Evolutionary conservation across 2,113 vertebrate genomes (phyloP).

Genomic region (Cyphomyrus plagiostoma): DNA sequence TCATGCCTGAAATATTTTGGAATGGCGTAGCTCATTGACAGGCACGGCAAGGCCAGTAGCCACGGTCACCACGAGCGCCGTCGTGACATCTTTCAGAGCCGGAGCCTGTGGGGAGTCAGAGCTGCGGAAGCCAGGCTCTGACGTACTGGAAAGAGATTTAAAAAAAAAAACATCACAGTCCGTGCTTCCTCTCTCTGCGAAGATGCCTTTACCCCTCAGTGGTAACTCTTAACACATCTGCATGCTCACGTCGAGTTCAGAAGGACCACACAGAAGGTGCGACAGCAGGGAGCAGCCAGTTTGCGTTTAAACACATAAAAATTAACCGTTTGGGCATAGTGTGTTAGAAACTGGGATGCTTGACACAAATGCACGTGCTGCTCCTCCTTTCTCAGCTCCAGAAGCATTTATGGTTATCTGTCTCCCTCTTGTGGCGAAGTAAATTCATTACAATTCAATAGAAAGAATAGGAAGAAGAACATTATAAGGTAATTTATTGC

Average conservation of each 20-base stretch:
- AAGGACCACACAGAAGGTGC: neutral
- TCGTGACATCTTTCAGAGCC: neutral
- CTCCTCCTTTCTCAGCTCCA: neutral
- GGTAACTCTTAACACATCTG: neutral
- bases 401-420: conserved; percentile 34
- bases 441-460: neutral
- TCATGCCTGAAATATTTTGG: neutral
- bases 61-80: neutral
- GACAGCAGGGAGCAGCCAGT: conserved; percentile 14
- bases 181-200: conserved; percentile 41
- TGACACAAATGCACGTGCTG: conserved; percentile 11
- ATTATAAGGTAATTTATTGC: neutral
- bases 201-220: conserved; percentile 6
- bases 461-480: neutral
- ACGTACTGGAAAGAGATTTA: neutral
- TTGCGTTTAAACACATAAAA: conserved; percentile 19
- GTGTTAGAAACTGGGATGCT: conserved; percentile 38
- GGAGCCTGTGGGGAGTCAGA: neutral
- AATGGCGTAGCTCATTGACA: neutral
- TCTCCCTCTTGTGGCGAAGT: conserved; percentile 50
- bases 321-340: neutral
- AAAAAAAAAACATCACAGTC: conserved; percentile 44
- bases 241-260: conserved; percentile 12
- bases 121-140: neutral
- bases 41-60: neutral